These are phyloP conservation scores for Melanotaenia parkinsoni DNA, from an alignment of 2,797 vertebrate species.

Conservation along the genomic window DNA sequence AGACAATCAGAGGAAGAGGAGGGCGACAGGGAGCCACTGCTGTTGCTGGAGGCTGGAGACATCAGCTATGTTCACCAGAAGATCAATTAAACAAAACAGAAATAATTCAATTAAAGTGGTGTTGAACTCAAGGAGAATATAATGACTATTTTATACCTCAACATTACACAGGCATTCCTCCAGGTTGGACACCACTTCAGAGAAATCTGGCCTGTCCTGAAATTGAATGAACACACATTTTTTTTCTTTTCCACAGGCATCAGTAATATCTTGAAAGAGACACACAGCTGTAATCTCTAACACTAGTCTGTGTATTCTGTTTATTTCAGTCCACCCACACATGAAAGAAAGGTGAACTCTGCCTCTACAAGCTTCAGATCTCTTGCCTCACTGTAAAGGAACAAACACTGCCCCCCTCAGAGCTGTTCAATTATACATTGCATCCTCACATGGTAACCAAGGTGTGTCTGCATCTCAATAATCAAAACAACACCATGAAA, in stretches of 20 bases:
- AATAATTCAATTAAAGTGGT: not conserved
- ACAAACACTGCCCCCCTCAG: constrained; percentile 49
- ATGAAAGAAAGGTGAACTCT: constrained; percentile 59
- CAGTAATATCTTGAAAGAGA: not conserved
- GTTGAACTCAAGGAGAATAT: not conserved
- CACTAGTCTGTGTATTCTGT: constrained; percentile 6
- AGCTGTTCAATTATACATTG: constrained; percentile 69
- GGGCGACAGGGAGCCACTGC: constrained; percentile 93
- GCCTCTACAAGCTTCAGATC: constrained; percentile 67
- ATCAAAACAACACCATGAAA: not conserved
- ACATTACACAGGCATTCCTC: constrained; percentile 95
- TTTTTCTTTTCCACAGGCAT: constrained; percentile 3
- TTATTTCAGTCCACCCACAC: constrained; percentile 49
- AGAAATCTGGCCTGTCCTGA: constrained; percentile 95
- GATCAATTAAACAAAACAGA: not conserved
- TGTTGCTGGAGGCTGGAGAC: constrained; percentile 95
- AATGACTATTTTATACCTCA: constrained; percentile 81
- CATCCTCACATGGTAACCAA: constrained; percentile 37
- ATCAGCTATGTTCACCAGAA: constrained; percentile 82
- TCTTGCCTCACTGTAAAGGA: constrained; percentile 46
- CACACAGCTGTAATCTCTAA: constrained; percentile 24
- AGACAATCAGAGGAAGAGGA: constrained; percentile 93
- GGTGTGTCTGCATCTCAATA: constrained; percentile 11
- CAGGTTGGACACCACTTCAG: constrained; percentile 91
- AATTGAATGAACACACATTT: constrained; percentile 25